These are phyloP conservation scores for Sceloporus undulatus DNA, from an alignment of 2,113 vertebrate species.

Conservation along the genomic window DNA sequence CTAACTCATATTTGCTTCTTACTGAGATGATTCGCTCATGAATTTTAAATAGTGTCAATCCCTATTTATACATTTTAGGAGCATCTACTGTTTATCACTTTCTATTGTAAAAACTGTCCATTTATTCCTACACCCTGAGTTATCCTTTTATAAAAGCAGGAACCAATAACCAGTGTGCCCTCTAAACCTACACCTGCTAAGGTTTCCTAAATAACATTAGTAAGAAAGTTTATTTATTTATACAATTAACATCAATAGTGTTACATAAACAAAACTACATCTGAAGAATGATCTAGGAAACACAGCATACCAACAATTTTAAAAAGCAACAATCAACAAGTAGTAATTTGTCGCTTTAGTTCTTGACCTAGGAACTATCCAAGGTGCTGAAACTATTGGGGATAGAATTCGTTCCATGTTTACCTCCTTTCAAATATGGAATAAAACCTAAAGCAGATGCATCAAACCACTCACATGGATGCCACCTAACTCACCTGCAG, in stretches of 20 bases:
- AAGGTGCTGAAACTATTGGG: no score
- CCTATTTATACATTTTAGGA: neutral
- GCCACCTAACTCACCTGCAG: no score
- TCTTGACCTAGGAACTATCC: no score
- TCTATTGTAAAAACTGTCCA: neutral
- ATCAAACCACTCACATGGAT: no score
- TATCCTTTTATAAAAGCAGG: neutral
- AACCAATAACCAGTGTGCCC: neutral
- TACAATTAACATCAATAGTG: neutral
- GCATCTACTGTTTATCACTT: no score
- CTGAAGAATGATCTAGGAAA: neutral
- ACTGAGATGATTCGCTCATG: neutral
- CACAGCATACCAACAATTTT: neutral
- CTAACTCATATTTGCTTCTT: neutral
- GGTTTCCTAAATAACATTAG: neutral
- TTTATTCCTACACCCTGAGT: neutral
- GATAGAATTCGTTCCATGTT: no score
- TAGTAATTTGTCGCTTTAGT: neutral
- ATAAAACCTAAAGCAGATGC: no score
- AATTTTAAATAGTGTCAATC: neutral
- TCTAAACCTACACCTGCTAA: neutral
- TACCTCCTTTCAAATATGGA: no score
- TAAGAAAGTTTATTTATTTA: neutral
- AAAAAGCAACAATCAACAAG: neutral
- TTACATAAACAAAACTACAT: neutral